phyloP scores from a whole-genome alignment of 1,140 invertebrate species.

The Drosophila insularis region DNA sequence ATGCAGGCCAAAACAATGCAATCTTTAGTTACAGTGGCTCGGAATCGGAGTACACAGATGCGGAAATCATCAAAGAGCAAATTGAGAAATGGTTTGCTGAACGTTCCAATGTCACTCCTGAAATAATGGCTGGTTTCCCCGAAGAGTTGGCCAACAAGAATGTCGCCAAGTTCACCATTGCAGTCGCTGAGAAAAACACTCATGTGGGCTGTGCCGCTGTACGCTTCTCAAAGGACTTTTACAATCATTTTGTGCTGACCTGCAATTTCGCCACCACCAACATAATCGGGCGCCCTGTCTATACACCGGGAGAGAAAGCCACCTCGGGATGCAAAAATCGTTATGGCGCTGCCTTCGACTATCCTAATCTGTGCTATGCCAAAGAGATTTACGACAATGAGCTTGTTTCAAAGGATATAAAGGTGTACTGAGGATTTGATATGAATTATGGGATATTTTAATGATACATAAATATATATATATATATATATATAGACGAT shows the following conservation, averaged over 20 bases:
- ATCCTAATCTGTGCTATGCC: constrained; percentile 62
- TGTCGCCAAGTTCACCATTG: constrained; percentile 60
- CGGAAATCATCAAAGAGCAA: constrained; percentile 63
- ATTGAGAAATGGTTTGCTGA: constrained; percentile 67
- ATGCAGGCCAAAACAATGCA: constrained; percentile 70
- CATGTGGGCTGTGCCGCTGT: constrained; percentile 60
- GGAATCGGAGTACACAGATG: constrained; percentile 57
- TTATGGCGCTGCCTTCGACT: constrained; percentile 48
- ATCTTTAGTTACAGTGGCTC: constrained; percentile 60
- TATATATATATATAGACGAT: background rate
- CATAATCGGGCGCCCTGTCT: constrained; percentile 56
- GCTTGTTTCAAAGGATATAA: constrained; percentile 37
- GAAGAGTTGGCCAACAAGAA: constrained; percentile 55
- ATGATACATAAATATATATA: background rate
- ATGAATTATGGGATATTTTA: background rate
- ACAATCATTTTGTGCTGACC: constrained; percentile 60
- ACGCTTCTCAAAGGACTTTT: constrained; percentile 53
- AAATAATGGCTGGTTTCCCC: constrained; percentile 57
- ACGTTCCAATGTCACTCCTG: constrained; percentile 47
- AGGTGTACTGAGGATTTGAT: background rate
- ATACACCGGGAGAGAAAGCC: constrained; percentile 55
- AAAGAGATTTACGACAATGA: constrained; percentile 70
- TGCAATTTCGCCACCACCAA: constrained; percentile 60
- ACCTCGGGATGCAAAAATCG: constrained; percentile 55
- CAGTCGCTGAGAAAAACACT: constrained; percentile 59